Evolutionary conservation across 2,113 vertebrate genomes (phyloP), one percentile per base, ranked within the genome.

Genomic region (Notiomystis cincta): DNA sequence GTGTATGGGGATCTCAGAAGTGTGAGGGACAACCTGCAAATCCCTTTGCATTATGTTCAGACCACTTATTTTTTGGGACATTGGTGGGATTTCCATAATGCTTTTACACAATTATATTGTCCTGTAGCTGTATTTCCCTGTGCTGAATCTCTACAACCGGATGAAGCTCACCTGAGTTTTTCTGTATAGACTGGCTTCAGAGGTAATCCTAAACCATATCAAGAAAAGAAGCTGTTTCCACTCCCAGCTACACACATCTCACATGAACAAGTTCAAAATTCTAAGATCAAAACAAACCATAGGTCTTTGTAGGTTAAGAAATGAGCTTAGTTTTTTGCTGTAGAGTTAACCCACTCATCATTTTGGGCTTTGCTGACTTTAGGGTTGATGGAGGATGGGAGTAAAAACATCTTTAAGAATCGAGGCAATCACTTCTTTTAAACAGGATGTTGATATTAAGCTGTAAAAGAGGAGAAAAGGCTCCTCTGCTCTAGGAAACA

Each of bases 291-390:
- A 91, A 42, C 27, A 69, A 90, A 57, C 1, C 2, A 0, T 11
- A 25, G 53, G 15, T 58, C 54, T 82, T 60, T 38, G 10, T 13
- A 80, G 19, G 33, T 57, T 90, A 82, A 88, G 90, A 91, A 91
- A 58, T 9, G 2, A 70, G 33, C 33, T 83, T 82, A 73, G 15
- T 11, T 30, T 89, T 87, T 70, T 73, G 25, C 57, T 65, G 31
- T 35, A n/a, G 61, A 71, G 17, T 66, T 95, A 94, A 96, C 37
- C 28, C 76, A 44, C 54, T 40, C 10, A 76, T 65, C 82, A 82
- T 77, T 71, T 87, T 44, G 35, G 40, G 62, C 53, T 96, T 96
- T 94, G 51, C 51, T 92, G 64, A 87, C 40, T 96, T 96, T 86
- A 53, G 12, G 5, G 53, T 95, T 95, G 82, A 42, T 90, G 47